Conservation (phyloP, 2,888 invertebrate genomes). For the Heliconius ismenius region DNA sequence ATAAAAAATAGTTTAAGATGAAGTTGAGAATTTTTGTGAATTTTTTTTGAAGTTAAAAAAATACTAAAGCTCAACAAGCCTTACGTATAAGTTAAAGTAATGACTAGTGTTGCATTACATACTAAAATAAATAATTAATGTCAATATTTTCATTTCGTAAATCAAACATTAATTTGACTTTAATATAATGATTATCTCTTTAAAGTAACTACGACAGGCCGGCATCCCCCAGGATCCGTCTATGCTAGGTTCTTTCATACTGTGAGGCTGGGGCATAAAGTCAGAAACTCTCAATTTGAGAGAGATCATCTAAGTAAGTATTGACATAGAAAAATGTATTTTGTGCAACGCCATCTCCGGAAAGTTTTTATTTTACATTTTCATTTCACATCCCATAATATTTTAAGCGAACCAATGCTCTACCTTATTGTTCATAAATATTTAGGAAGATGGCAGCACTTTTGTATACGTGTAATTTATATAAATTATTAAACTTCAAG, state of each 20-base stretch:
- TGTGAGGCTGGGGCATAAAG: too few species aligned
- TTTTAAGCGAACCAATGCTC: not conserved
- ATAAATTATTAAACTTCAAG: not conserved
- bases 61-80: too few species aligned
- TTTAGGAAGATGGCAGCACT: not conserved
- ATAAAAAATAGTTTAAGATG: too few species aligned
- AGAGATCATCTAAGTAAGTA: too few species aligned
- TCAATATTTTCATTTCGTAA: not conserved
- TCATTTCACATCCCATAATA: not conserved
- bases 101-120: not conserved
- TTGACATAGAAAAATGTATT: not conserved
- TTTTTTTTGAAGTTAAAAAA: too few species aligned
- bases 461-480: not conserved
- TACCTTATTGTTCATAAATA: not conserved
- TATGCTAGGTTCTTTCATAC: too few species aligned
- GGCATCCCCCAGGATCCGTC: too few species aligned
- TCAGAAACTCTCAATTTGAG: too few species aligned
- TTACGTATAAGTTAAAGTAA: too few species aligned
- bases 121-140: not conserved
- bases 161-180: not conserved
- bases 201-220: too few species aligned
- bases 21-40: too few species aligned
- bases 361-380: not conserved
- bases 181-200: not conserved
- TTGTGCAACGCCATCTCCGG: not conserved